phyloP scores from a whole-genome alignment of 2,797 vertebrate species.

The Karalla daura region DNA sequence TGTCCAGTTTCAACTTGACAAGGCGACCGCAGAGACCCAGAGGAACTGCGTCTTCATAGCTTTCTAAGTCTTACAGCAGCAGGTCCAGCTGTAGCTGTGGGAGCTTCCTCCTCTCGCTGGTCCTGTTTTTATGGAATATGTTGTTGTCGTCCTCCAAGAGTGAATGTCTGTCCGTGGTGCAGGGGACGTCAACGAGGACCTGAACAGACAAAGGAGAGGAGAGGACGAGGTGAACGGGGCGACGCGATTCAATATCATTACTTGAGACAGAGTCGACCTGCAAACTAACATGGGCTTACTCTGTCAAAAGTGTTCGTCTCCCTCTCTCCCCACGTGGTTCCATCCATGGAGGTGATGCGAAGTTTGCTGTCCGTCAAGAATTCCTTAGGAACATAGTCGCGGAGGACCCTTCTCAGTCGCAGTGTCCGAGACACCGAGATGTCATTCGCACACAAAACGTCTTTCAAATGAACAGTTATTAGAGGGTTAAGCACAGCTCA shows the following conservation, averaged over 20 bases:
- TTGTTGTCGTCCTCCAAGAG: constrained; percentile 92
- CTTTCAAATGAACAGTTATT: constrained; percentile 65
- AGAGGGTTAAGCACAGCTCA: not conserved
- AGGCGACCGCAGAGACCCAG: not conserved
- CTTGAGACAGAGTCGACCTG: not conserved
- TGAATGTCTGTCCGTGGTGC: constrained; percentile 90
- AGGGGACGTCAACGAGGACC: constrained; percentile 97
- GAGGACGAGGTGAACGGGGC: not conserved
- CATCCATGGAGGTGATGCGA: constrained; percentile 86
- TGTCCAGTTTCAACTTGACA: not conserved
- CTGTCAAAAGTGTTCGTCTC: constrained; percentile 87
- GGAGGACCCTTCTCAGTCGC: constrained; percentile 85
- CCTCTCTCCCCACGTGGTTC: constrained; percentile 86
- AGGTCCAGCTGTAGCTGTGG: constrained; percentile 91
- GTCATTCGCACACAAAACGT: constrained; percentile 89
- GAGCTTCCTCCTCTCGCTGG: constrained; percentile 89
- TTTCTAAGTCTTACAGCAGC: constrained; percentile 87
- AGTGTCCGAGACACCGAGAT: constrained; percentile 84
- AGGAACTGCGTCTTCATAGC: not conserved
- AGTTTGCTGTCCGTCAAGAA: constrained; percentile 75
- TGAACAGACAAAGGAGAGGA: constrained; percentile 51
- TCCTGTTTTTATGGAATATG: constrained; percentile 88
- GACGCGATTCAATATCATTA: not conserved
- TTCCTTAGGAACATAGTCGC: constrained; percentile 86
- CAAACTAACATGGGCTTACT: constrained; percentile 72